Evolutionary conservation across 2,113 vertebrate species (phyloP).

Genomic region (Crotalus horridus): DNA sequence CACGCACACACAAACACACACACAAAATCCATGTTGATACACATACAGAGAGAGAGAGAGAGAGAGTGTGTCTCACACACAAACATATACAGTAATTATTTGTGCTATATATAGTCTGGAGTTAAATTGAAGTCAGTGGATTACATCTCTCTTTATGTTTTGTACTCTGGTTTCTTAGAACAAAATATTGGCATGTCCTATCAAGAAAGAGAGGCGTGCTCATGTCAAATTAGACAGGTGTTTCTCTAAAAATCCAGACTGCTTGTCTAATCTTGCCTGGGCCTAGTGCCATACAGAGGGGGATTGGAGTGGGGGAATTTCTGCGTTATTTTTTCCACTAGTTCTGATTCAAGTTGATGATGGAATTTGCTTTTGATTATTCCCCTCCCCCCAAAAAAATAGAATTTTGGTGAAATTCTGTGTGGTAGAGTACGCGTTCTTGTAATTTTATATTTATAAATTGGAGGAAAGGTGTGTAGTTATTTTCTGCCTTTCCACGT

Average conservation of each 20-base stretch:
- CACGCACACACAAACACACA: not conserved
- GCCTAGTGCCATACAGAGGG: not conserved
- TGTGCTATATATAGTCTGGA: not conserved
- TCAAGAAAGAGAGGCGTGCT: not conserved
- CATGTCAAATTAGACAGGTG: not conserved
- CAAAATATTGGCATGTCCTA: not conserved
- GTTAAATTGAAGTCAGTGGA: not conserved
- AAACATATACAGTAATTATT: not conserved
- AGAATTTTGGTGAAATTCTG: not conserved
- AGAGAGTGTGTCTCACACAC: rapidly evolving
- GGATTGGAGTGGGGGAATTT: not conserved
- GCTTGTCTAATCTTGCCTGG: not conserved
- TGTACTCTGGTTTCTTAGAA: not conserved
- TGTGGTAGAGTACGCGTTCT: not conserved
- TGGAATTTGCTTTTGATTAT: not conserved
- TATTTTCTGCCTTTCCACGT: not conserved
- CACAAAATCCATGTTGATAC: not conserved
- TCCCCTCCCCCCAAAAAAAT: not conserved
- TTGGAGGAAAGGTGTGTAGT: not conserved
- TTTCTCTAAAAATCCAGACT: not conserved
- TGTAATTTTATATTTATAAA: not conserved
- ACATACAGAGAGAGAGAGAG: not conserved
- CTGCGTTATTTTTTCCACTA: not conserved
- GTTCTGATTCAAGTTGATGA: not conserved
- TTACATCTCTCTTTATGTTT: not conserved